Evolutionary conservation across 2,888 invertebrate genomes (phyloP), one percentile per base, ranked within the genome.

Genomic region (Chymomyza procnemis): DNA sequence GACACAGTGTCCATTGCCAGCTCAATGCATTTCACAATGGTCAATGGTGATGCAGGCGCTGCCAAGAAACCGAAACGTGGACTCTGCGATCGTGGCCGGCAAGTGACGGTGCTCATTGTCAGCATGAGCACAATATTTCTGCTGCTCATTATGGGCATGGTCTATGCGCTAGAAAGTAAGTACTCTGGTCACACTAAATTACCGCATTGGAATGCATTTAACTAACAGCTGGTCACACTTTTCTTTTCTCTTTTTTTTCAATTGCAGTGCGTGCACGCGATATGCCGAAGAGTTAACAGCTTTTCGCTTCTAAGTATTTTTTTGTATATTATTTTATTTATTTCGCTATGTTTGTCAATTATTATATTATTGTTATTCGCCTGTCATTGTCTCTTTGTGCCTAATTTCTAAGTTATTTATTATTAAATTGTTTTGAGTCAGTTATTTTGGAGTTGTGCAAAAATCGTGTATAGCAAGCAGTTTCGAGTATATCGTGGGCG

Each of bases 121-220:
- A 95, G 95, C 61, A 96, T 96, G 95, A 95, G 96, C 78, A 93
- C 95, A 81, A 92, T 96, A 78, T 95, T 96, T 90, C 94, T 96
- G 79, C 93, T 96, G 85, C 96, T 96, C 86, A 95, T 96, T 85
- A 92, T 96, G 76, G 94, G 94, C 54, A 96, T 96, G 85, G 94
- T 96, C 89, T 95, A 96, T 91, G 94, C 95, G 86, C 94, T 96
- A 90, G 96, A 96, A 92, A 94, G 96, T 96, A 90, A 95, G 96
- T 94, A 89, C 61, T 2, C 22, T 22, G 26, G 8, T 6, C 12
- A 2, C 34, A 9, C 1, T 19, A 1, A 8, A 1, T 9, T 8
- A 1, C 3, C 12, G 9, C 0, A 41, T n/a, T n/a, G 12, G 22
- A 2, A 4, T 9, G 6, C 12, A 8, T 18, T 12, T 1, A 26